Percentiles rank a stretch among this genome's conserved stretches.
Evolutionary conservation across 1,140 invertebrate species (phyloP).

Genomic region (Dinothrombium tinctorium): DNA sequence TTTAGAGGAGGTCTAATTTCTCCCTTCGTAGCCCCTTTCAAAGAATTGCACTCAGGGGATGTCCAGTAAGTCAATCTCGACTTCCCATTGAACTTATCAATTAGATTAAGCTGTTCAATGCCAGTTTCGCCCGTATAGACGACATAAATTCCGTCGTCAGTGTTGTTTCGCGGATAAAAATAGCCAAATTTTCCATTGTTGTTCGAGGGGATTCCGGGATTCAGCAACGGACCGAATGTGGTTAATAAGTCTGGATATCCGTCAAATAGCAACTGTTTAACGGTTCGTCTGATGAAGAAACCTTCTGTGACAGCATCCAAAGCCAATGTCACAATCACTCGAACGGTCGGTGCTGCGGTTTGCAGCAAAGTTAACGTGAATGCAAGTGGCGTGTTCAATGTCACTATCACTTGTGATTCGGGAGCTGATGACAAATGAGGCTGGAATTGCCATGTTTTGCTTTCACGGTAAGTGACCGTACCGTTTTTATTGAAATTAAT

Average conservation of each 20-base stretch:
- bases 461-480: constrained; percentile 63
- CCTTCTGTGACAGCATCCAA: constrained; percentile 70
- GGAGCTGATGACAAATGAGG: constrained; percentile 50
- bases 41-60: constrained; percentile 8
- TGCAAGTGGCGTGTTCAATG: constrained; percentile 71
- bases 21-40: constrained; percentile 7
- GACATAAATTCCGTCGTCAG: constrained; percentile 26
- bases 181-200: constrained; percentile 12
- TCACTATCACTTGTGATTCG: constrained; percentile 48
- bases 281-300: constrained; percentile 61
- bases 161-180: constrained; percentile 21
- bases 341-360: constrained; percentile 46
- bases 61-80: constrained; percentile 18
- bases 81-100: constrained; percentile 33
- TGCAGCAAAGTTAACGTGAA: constrained; percentile 49
- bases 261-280: constrained; percentile 60
- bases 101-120: constrained; percentile 18
- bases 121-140: constrained; percentile 23
- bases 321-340: constrained; percentile 57
- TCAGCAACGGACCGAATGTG: constrained; percentile 10
- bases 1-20: constrained; percentile 5
- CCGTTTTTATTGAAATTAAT: constrained; percentile 32
- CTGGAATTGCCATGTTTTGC: constrained; percentile 58
- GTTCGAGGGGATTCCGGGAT: constrained; percentile 10
- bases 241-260: constrained; percentile 26